These are phyloP conservation scores for Columbina picui DNA, from an alignment of 2,113 vertebrate species.

Conservation along the genomic window DNA sequence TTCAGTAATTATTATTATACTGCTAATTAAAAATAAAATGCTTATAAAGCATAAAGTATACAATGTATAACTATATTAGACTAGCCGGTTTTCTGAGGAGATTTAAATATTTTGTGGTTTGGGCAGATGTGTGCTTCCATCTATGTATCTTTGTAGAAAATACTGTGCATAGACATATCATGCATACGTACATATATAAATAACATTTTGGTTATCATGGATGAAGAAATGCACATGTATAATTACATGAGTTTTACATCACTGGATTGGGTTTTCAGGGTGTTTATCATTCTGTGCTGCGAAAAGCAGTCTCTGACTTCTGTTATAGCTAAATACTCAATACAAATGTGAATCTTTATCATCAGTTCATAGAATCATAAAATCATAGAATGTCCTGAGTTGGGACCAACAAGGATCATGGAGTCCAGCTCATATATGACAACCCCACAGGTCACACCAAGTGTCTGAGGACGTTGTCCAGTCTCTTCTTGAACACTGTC, in stretches of 20 bases:
- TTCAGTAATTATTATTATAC: constrained; percentile 15
- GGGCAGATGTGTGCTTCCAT: background rate
- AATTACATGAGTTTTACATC: background rate
- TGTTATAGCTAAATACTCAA: background rate
- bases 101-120: background rate
- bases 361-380: background rate
- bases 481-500: too few relatives aligned
- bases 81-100: background rate
- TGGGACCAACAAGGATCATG: too few relatives aligned
- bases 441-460: too few relatives aligned
- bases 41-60: background rate
- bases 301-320: background rate
- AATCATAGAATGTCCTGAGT: too few relatives aligned
- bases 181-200: background rate
- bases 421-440: too few relatives aligned
- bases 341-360: background rate
- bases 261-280: background rate
- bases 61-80: background rate
- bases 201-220: background rate
- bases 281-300: background rate
- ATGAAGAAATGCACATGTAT: background rate
- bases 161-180: background rate
- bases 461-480: too few relatives aligned
- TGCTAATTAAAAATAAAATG: background rate
- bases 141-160: background rate